phyloP scores from a whole-genome alignment of 2,797 vertebrate genomes.

The Oryzias dopingdopingensis region DNA sequence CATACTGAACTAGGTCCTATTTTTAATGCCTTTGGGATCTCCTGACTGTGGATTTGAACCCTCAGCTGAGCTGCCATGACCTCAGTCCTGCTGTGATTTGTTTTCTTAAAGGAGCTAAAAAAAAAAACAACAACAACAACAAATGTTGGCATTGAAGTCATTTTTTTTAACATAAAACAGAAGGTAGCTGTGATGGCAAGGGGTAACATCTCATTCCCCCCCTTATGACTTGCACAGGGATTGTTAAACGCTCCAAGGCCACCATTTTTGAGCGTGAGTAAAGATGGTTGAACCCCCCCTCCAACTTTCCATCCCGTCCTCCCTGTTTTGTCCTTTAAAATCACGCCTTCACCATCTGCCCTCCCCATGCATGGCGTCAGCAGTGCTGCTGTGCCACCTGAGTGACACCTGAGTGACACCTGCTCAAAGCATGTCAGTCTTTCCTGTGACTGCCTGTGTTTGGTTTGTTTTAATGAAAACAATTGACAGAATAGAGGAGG shows the following conservation, averaged over 20 bases:
- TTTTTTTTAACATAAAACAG: too few species aligned
- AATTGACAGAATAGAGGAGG: too few species aligned
- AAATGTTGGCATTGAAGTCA: too few species aligned
- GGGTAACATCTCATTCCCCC: constrained; percentile 66
- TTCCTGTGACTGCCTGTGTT: constrained; percentile 5
- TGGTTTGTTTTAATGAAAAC: neutral
- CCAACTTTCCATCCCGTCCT: constrained; percentile 10
- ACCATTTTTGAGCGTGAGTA: constrained; percentile 82
- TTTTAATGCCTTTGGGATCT: too few species aligned
- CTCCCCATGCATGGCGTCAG: constrained; percentile 73
- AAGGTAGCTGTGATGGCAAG: constrained; percentile 8
- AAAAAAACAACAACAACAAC: too few species aligned
- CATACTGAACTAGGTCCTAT: too few species aligned
- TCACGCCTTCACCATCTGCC: constrained; percentile 19
- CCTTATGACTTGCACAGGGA: constrained; percentile 70
- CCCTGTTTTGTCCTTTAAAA: neutral
- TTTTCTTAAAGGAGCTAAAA: too few species aligned
- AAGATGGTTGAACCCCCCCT: constrained; percentile 44
- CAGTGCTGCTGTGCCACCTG: constrained; percentile 55
- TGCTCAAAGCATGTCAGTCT: constrained; percentile 30
- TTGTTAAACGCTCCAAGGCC: constrained; percentile 81
- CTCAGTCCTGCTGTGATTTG: too few species aligned
- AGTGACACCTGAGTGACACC: constrained; percentile 34
- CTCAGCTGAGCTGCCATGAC: too few species aligned
- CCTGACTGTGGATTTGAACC: too few species aligned